Conservation (phyloP, 2,797 vertebrate species). For the Enteromius radiatus region DNA sequence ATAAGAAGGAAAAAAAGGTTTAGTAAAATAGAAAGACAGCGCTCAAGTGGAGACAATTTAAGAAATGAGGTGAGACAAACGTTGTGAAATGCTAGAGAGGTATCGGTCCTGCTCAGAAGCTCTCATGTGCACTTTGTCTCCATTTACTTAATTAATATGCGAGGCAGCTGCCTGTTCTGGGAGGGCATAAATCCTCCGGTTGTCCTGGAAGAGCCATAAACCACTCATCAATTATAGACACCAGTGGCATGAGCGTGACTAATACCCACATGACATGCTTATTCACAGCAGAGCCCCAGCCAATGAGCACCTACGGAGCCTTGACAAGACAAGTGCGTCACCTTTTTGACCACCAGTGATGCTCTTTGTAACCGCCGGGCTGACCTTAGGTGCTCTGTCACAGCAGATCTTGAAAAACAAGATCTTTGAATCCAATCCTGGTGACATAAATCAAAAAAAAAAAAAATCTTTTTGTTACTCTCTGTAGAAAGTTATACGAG, state of each 20-base stretch:
- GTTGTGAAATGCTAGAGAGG: slow-evolving; percentile 1
- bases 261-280: slow-evolving; percentile 64
- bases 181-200: slow-evolving; percentile 65
- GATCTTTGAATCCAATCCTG: slow-evolving; percentile 5
- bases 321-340: slow-evolving; percentile 39
- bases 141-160: slow-evolving; percentile 73
- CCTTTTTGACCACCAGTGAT: slow-evolving; percentile 1
- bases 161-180: slow-evolving; percentile 44
- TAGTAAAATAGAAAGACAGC: not conserved
- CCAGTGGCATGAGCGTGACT: slow-evolving; percentile 69
- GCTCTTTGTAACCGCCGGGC: not conserved
- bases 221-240: slow-evolving; percentile 75
- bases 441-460: not conserved
- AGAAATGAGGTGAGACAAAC: slow-evolving; percentile 20
- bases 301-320: slow-evolving; percentile 7
- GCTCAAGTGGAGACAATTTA: slow-evolving; percentile 12
- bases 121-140: slow-evolving; percentile 66
- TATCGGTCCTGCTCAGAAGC: slow-evolving; percentile 50
- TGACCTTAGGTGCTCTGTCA: slow-evolving; percentile 5
- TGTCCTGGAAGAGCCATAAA: slow-evolving; percentile 52
- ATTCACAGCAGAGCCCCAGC: slow-evolving; percentile 43
- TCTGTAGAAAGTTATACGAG: slow-evolving; percentile 23
- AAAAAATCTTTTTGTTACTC: slow-evolving; percentile 7
- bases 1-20: not conserved
- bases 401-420: not conserved